phyloP scores from a whole-genome alignment of 2,888 invertebrate genomes.

The Willowsia nigromaculata region DNA sequence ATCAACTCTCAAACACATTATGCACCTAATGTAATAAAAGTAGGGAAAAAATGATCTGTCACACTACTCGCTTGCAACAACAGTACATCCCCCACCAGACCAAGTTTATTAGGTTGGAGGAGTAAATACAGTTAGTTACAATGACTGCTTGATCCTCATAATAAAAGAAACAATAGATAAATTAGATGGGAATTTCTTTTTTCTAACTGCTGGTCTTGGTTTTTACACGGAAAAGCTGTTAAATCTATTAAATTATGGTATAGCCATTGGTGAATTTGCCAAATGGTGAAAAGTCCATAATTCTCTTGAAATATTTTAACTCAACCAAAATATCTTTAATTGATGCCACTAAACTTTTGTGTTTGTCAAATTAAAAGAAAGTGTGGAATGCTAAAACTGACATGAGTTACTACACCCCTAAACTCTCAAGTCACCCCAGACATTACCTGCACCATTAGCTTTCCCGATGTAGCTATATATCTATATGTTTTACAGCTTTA shows the following conservation, averaged over 20 bases:
- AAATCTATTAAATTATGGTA: slow-evolving; percentile 40
- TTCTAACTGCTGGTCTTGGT: background rate
- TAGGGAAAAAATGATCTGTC: background rate
- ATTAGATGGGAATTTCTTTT: background rate
- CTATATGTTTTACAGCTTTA: too few species aligned
- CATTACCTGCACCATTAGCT: too few species aligned
- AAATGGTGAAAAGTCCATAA: background rate
- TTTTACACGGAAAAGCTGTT: slow-evolving; percentile 55
- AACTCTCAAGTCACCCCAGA: too few species aligned
- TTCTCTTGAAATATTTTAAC: too few species aligned
- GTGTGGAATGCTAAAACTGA: too few species aligned
- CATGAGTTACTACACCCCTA: too few species aligned
- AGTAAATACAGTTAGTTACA: background rate
- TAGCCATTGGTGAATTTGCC: background rate
- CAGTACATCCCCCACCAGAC: background rate
- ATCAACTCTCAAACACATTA: background rate
- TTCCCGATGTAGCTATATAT: too few species aligned
- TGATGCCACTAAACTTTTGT: too few species aligned
- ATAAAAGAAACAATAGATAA: background rate
- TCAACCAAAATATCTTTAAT: too few species aligned
- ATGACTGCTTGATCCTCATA: background rate
- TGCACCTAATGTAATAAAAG: background rate
- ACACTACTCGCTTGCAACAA: background rate
- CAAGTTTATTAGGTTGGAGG: background rate
- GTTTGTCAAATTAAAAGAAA: too few species aligned